Evolutionary conservation across 2,797 vertebrate genomes (phyloP).

Genomic region (Discoglossus pictus): DNA sequence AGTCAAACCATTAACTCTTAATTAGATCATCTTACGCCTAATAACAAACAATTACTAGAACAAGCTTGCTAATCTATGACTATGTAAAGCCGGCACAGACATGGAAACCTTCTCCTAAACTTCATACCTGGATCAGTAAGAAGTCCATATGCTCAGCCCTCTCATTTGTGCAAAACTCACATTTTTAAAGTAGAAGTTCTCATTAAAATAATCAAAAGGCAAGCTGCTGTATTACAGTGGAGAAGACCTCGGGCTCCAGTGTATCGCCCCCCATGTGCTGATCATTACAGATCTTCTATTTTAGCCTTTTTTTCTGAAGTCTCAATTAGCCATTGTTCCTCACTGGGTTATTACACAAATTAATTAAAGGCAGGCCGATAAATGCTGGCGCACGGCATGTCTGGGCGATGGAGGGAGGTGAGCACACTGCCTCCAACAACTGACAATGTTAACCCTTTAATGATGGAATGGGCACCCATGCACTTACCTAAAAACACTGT

Average conservation of each 20-base stretch:
- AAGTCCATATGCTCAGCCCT: conserved; percentile 28
- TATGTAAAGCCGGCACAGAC: conserved; percentile 8
- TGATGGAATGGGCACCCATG: too few species aligned
- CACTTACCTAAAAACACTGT: background rate
- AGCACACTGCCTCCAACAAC: conserved; percentile 14
- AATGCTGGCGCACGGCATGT: conserved; percentile 47
- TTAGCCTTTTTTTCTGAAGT: conserved; percentile 52
- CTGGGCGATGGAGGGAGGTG: conserved; percentile 28
- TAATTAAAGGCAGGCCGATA: conserved; percentile 65
- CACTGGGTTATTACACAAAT: conserved; percentile 66
- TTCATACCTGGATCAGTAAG: conserved; percentile 7
- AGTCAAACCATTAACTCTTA: conserved; percentile 22
- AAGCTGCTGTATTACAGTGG: background rate
- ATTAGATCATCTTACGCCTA: conserved; percentile 18
- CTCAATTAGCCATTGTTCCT: conserved; percentile 68
- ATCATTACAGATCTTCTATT: conserved; percentile 56
- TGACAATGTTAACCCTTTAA: too few species aligned
- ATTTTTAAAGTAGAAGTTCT: conserved; percentile 17
- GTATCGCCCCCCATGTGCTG: conserved; percentile 42
- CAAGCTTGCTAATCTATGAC: conserved; percentile 2
- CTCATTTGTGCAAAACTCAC: conserved; percentile 22
- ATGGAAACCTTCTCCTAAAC: conserved; percentile 5
- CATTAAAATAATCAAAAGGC: conserved; percentile 45
- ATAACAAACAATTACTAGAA: conserved; percentile 35
- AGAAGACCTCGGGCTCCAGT: conserved; percentile 2